phyloP scores from a whole-genome alignment of 1,140 invertebrate species.

The Telenomus remus region DNA sequence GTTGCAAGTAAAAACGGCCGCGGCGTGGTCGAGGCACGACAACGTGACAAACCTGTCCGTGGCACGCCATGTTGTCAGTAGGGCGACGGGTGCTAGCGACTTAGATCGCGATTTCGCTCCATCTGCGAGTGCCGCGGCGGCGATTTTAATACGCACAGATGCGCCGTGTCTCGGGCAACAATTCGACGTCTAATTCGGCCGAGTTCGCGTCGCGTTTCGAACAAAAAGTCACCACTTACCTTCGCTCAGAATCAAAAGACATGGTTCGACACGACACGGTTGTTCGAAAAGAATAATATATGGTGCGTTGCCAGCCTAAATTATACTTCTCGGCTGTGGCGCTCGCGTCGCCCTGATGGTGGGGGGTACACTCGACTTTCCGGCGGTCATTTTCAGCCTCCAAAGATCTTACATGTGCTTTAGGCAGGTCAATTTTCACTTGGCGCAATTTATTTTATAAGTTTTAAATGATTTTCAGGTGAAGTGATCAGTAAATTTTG shows the following conservation, averaged over 20 bases:
- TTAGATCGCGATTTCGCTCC: background rate
- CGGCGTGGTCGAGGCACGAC: background rate
- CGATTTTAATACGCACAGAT: background rate
- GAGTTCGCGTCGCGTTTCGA: background rate
- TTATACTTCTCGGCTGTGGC: background rate
- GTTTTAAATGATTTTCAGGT: background rate
- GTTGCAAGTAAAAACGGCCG: background rate
- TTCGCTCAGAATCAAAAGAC: slow-evolving; percentile 12
- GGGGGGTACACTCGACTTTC: background rate
- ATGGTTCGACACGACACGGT: slow-evolving; percentile 9
- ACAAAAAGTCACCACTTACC: slow-evolving; percentile 9
- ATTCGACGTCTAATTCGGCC: background rate
- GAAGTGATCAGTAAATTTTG: background rate
- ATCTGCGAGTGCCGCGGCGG: background rate
- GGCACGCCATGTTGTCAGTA: slow-evolving; percentile 9
- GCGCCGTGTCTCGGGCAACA: background rate
- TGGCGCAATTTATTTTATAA: background rate
- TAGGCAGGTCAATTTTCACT: background rate
- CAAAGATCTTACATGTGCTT: background rate
- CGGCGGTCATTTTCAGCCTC: background rate
- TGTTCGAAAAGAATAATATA: slow-evolving; percentile 9
- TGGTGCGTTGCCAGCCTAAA: slow-evolving; percentile 1
- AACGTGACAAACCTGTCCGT: slow-evolving; percentile 11
- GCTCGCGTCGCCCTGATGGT: background rate
- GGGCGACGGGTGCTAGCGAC: background rate